A percentile compares a stretch with the other conserved stretches of the same genome.
phyloP scores from a whole-genome alignment of 2,113 vertebrate species.

The Rhea americana region DNA sequence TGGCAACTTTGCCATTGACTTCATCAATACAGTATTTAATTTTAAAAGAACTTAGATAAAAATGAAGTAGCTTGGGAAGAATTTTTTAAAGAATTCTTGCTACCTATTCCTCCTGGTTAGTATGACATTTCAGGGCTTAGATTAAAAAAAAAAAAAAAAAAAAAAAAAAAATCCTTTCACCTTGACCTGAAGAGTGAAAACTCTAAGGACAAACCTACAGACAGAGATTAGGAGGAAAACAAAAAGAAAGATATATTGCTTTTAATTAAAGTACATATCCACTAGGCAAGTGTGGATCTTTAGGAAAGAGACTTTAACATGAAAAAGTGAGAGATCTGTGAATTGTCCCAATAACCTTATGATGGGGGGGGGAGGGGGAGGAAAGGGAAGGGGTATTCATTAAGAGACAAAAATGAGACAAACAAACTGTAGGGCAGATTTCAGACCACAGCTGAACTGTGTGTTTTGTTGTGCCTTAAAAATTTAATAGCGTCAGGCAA shows the following conservation, averaged over 20 bases:
- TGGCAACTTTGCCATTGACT: neutral
- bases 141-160: neutral
- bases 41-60: neutral
- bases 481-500: neutral
- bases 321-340: neutral
- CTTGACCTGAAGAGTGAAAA: constrained; percentile 4
- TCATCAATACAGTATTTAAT: neutral
- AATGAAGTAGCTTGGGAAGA: neutral
- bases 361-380: rapidly evolving
- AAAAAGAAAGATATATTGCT: constrained; percentile 25
- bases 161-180: neutral
- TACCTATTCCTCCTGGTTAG: rapidly evolving
- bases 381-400: neutral
- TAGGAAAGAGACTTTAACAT: neutral
- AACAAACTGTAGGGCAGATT: neutral
- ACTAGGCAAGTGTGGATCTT: neutral
- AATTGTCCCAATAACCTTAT: neutral
- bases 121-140: neutral
- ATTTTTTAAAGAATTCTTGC: neutral
- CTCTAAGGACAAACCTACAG: constrained; percentile 7
- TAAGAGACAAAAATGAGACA: neutral
- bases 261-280: constrained; percentile 52
- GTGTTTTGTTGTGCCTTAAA: neutral
- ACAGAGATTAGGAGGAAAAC: neutral
- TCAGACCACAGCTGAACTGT: neutral